phyloP scores from a whole-genome alignment of 2,888 invertebrate genomes.

The Standfussiana lucernea region DNA sequence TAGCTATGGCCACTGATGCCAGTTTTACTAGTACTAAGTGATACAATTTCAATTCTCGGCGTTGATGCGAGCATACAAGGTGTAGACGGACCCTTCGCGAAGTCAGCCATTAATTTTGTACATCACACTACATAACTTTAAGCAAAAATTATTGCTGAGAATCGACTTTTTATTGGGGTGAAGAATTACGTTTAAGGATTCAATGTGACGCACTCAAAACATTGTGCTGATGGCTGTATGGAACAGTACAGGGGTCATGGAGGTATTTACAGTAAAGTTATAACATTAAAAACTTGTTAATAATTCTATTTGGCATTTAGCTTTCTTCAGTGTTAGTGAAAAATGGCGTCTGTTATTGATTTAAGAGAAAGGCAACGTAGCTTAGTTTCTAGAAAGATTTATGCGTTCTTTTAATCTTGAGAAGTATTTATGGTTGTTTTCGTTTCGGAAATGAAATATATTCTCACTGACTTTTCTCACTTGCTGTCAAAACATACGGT shows the following conservation, averaged over 20 bases:
- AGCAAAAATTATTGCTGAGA: no score
- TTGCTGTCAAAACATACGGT: background rate
- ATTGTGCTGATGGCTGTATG: no score
- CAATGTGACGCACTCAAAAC: no score
- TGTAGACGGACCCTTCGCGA: no score
- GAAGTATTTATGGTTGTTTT: constrained; percentile 19
- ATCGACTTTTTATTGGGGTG: no score
- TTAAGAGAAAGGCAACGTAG: background rate
- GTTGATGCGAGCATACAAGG: background rate
- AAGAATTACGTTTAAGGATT: no score
- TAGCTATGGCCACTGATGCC: background rate
- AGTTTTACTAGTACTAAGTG: background rate
- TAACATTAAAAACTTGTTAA: no score
- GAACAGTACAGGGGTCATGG: no score
- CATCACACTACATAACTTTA: no score
- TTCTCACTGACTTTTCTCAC: constrained; percentile 1
- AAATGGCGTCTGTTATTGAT: constrained; percentile 3
- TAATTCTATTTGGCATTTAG: no score
- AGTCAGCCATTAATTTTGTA: no score
- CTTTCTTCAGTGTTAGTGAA: background rate
- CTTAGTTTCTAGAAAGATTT: constrained; percentile 4
- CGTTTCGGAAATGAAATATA: constrained; percentile 2
- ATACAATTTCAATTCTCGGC: background rate
- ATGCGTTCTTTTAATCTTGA: constrained; percentile 17
- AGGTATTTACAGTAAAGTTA: no score